Evolutionary conservation across 2,797 vertebrate genomes (phyloP).

Genomic region (Pseudomugil tenellus): DNA sequence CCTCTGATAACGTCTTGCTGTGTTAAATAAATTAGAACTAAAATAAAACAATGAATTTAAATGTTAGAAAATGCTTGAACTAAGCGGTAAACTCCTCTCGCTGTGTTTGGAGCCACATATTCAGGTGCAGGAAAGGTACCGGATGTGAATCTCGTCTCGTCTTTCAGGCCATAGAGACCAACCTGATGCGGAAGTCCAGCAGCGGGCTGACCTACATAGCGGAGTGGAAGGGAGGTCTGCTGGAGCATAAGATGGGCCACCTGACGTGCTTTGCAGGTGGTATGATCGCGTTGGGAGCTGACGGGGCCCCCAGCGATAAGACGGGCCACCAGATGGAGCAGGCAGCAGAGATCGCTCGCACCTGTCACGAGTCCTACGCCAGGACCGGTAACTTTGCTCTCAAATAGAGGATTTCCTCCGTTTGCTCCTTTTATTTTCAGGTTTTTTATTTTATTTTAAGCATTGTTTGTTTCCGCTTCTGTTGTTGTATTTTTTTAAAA

Average conservation of each 20-base stretch:
- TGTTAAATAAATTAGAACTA: too few species aligned
- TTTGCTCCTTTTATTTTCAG: neutral
- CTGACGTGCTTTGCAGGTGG: constrained; percentile 97
- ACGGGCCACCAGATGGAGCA: constrained; percentile 93
- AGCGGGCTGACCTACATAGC: constrained; percentile 94
- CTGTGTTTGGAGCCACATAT: too few species aligned
- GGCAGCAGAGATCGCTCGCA: constrained; percentile 93
- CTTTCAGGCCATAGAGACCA: constrained; percentile 92
- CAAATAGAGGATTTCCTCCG: neutral
- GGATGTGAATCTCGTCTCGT: neutral
- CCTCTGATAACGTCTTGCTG: too few species aligned
- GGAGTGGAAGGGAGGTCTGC: constrained; percentile 96
- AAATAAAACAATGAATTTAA: too few species aligned
- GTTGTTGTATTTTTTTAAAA: too few species aligned
- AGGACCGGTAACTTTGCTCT: constrained; percentile 84
- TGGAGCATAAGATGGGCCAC: constrained; percentile 99
- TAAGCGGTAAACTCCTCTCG: too few species aligned
- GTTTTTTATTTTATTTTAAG: too few species aligned
- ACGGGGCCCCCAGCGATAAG: constrained; percentile 87
- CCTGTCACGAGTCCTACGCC: constrained; percentile 95
- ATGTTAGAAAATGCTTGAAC: too few species aligned
- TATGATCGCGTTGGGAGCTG: constrained; percentile 96
- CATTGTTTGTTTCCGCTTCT: too few species aligned
- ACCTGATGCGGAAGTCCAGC: constrained; percentile 93
- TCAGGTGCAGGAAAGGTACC: too few species aligned